These are phyloP conservation scores for Campoletis raptor DNA, from an alignment of 2,888 invertebrate genomes.

Conservation along the genomic window DNA sequence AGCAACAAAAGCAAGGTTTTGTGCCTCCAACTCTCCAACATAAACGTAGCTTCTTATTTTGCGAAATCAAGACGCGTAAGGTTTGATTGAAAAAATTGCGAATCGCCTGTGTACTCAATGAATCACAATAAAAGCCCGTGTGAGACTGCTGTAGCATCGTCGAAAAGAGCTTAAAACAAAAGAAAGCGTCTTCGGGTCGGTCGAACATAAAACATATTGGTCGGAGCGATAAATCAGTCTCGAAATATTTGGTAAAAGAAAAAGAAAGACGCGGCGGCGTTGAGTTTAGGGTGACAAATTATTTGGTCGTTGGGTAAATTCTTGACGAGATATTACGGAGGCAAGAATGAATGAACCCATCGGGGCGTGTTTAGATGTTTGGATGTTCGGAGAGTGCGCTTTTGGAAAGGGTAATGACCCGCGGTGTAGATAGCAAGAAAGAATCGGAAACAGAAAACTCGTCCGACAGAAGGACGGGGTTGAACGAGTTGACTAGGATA, in stretches of 20 bases:
- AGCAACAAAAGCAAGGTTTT: too few relatives aligned
- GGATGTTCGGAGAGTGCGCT: too few relatives aligned
- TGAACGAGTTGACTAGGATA: neutral
- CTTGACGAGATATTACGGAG: neutral
- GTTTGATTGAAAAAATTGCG: neutral
- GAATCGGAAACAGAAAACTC: too few relatives aligned
- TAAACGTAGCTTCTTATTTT: too few relatives aligned
- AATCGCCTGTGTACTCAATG: neutral
- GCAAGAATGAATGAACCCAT: too few relatives aligned
- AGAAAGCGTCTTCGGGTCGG: conserved; percentile 6
- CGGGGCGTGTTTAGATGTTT: too few relatives aligned
- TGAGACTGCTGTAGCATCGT: conserved; percentile 19
- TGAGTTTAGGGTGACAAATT: conserved; percentile 46
- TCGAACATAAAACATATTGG: conserved; percentile 60
- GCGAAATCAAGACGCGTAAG: neutral
- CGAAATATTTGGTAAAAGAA: conserved; percentile 26
- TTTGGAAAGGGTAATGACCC: too few relatives aligned
- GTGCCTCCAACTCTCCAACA: too few relatives aligned
- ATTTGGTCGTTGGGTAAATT: neutral
- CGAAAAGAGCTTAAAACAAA: neutral
- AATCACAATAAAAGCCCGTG: conserved; percentile 38
- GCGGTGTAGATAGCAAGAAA: too few relatives aligned
- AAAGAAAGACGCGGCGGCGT: neutral
- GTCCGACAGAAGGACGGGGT: too few relatives aligned
- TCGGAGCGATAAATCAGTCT: conserved; percentile 54